phyloP scores from a whole-genome alignment of 2,888 invertebrate genomes.

The Candidula unifasciata region DNA sequence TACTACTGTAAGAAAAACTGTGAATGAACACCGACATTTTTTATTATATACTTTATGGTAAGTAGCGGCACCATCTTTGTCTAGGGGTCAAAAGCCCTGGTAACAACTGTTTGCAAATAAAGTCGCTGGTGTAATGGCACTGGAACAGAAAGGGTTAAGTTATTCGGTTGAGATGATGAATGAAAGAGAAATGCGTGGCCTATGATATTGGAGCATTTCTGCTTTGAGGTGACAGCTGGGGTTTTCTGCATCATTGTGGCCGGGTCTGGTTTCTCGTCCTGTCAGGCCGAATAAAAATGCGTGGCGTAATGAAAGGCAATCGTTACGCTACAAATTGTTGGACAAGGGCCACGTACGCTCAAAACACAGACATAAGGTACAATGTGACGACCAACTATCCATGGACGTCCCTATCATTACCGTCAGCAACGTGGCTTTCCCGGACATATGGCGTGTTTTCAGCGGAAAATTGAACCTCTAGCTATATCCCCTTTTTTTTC shows the following conservation, averaged over 20 bases:
- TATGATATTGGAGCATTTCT: not conserved
- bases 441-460: slow-evolving; percentile 25
- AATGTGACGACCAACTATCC: not conserved
- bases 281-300: not conserved
- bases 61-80: too few species aligned
- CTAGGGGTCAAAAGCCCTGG: too few species aligned
- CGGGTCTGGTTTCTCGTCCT: not conserved
- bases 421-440: not conserved
- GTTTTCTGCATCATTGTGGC: not conserved
- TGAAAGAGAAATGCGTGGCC: not conserved
- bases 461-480: slow-evolving; percentile 26
- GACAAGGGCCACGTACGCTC: not conserved
- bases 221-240: slow-evolving; percentile 13
- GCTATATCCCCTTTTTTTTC: not conserved
- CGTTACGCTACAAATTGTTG: not conserved
- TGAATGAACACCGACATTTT: too few species aligned
- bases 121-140: too few species aligned
- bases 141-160: too few species aligned
- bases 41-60: too few species aligned
- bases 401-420: slow-evolving; percentile 11
- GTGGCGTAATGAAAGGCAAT: slow-evolving; percentile 6
- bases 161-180: too few species aligned
- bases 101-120: too few species aligned
- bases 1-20: too few species aligned
- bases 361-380: slow-evolving; percentile 6